Evolutionary conservation across 2,888 invertebrate genomes (phyloP), one percentile per base, ranked within the genome.

Genomic region (Drosophila paramelanica): DNA sequence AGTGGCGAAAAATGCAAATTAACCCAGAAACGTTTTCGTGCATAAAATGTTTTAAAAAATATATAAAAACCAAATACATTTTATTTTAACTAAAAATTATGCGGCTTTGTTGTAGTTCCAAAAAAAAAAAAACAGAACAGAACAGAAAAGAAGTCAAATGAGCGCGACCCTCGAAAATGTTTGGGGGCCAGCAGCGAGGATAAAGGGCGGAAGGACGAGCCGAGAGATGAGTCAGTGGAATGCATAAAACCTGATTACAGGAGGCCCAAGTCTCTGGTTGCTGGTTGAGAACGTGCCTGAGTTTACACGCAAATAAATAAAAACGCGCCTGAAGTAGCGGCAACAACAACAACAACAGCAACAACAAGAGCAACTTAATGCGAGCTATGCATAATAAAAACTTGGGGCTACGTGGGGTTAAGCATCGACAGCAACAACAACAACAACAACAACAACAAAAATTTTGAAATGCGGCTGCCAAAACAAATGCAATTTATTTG

Each of bases 1-100:
- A 23, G 23, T 23, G 23, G 42, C 46, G 62, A 57, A 65, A 60
- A 45, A 67, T 73, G 78, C 75, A 83, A 83, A 83, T 83, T 83
- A 85, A 85, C 83, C 83, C 73, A 81, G 69, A 83, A 83, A 85
- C 85, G 71, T 79, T 82, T 68, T 83, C 83, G 81, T 79, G 83
- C 83, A 83, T 82, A 75, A 83, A 85, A 85, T 79, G 75, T 67
- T 73, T 60, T 79, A 81, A 85, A 73, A 38, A 5, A 23, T 4
- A 1, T 17, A 38, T 17, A 8, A 17, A 36, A 7, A n/a, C 25
- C 5, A 17, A 36, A 7, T 11, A 58, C n/a, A 42, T 33, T 14
- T 31, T 42, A 33, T 53, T 77, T 79, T 74, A 75, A 73, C 85
- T 72, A 67, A 81, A 82, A 83, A 79, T 85, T 77, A 83, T 85